These are phyloP conservation scores for Pholis gunnellus DNA, from an alignment of 2,113 vertebrate species.

Conservation along the genomic window DNA sequence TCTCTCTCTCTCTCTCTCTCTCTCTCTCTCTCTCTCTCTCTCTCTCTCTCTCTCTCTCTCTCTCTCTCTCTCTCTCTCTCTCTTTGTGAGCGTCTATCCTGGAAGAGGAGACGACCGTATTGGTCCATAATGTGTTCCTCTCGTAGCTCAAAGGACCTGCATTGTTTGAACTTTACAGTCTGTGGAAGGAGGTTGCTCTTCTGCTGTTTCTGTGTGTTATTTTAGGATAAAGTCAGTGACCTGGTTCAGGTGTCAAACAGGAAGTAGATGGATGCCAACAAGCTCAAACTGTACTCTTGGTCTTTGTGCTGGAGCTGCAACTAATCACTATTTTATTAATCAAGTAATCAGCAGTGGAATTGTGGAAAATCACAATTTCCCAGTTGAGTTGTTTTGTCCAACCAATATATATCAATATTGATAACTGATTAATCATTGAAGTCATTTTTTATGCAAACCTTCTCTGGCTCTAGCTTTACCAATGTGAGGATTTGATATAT, in stretches of 20 bases:
- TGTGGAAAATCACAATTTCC: not conserved
- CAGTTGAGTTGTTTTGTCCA: not conserved
- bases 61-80: not conserved
- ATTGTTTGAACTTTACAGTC: not conserved
- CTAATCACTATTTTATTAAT: not conserved
- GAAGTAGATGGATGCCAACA: not conserved
- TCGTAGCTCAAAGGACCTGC: not conserved
- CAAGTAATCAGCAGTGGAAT: not conserved
- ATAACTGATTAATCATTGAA: not conserved
- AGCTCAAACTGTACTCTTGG: not conserved
- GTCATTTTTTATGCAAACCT: not conserved
- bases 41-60: no score
- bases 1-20: not conserved
- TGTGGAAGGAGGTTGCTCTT: not conserved
- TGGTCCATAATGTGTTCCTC: not conserved
- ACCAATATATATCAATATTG: not conserved
- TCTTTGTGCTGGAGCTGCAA: not conserved
- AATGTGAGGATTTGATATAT: not conserved
- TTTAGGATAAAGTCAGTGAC: not conserved
- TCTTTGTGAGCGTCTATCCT: not conserved
- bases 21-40: no score
- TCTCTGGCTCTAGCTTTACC: not conserved
- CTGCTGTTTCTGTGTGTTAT: not conserved
- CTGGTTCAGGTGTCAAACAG: slow-evolving; percentile 10
- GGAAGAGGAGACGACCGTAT: not conserved